phyloP scores from a whole-genome alignment of 2,797 vertebrate species.

The Helarctos malayanus region DNA sequence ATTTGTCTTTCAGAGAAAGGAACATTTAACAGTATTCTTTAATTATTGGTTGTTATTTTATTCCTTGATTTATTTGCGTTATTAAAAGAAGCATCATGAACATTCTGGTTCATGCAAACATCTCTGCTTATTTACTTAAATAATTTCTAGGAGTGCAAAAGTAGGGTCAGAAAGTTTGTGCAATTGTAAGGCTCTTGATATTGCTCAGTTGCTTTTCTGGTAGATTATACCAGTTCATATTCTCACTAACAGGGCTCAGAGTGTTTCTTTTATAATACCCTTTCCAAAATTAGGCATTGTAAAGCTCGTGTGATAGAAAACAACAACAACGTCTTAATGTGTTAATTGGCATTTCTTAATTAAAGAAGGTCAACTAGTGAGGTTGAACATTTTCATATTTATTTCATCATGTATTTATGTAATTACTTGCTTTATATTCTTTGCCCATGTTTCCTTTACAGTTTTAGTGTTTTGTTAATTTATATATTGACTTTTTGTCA shows the following conservation, averaged over 20 bases:
- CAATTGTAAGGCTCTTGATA: not conserved
- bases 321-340: slow-evolving; percentile 56
- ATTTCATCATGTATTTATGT: slow-evolving; percentile 70
- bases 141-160: slow-evolving; percentile 65
- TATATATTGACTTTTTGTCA: slow-evolving; percentile 62
- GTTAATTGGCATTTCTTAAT: slow-evolving; percentile 80
- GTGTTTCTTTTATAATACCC: not conserved
- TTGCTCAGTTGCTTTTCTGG: slow-evolving; percentile 54
- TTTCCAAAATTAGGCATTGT: slow-evolving; percentile 58
- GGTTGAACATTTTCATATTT: slow-evolving; percentile 69
- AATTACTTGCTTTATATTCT: slow-evolving; percentile 58
- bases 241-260: not conserved
- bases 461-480: slow-evolving; percentile 66
- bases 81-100: slow-evolving; percentile 16
- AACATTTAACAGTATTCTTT: slow-evolving; percentile 28
- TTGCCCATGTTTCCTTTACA: slow-evolving; percentile 54
- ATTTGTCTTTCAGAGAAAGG: slow-evolving; percentile 18
- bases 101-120: slow-evolving; percentile 45
- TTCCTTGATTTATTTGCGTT: slow-evolving; percentile 69
- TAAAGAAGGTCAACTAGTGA: slow-evolving; percentile 72
- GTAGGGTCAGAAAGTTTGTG: slow-evolving; percentile 58
- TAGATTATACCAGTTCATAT: slow-evolving; percentile 35
- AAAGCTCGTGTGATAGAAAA: slow-evolving; percentile 53
- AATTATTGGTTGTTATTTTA: slow-evolving; percentile 61
- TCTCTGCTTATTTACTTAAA: slow-evolving; percentile 64